Base-by-base conservation (phyloP, 2,888 invertebrate genomes). In the Sisyra nigra region DNA sequence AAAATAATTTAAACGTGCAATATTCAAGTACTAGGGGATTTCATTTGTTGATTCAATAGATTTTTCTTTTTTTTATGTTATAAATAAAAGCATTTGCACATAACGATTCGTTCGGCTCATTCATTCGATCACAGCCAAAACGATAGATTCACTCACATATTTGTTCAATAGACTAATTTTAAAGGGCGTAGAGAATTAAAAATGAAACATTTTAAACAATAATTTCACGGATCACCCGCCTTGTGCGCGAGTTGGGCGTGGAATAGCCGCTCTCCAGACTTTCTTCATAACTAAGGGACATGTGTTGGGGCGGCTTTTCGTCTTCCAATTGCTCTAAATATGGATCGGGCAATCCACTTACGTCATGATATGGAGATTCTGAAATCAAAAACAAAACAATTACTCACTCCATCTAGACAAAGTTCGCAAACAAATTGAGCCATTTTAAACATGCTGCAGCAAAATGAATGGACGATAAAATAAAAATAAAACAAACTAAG, bases 311-410 rank as follows among this genome's bases (percentile, higher is more conserved):
- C 29, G 86, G 84, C 63, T 88, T 87, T 57, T 83, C 79, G 55
- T 88, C 88, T 61, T 72, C 76, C 67, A 79, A 71, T 57, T 74
- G 77, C 56, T 80, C 86, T 72, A 82, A 73, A 66, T 87, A 89
- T 38, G 86, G 83, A 67, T 87, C 86, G 41, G 87, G 87, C 56
- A 92, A 71, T 49, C 91, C 91, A 65, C 86, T 89, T 57, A 91
- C 89, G 66, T 92, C 92, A 63, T 85, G 85, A 73, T 91, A 92
- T 53, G 88, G 87, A 47, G 89, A 88, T 72, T 91, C 91, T 85
- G 68, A 39, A 65, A 59, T 49, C 53, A 54, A 53, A 51, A 24
- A 24, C 24, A 7, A 7, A 7, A 24, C 24, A 24, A 24, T 24
- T 24, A 24, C 24, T 5, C 3, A n/a, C n/a, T n/a, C n/a, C n/a